phyloP scores from a whole-genome alignment of 2,113 vertebrate species.

The Gallinago paraguaiae region DNA sequence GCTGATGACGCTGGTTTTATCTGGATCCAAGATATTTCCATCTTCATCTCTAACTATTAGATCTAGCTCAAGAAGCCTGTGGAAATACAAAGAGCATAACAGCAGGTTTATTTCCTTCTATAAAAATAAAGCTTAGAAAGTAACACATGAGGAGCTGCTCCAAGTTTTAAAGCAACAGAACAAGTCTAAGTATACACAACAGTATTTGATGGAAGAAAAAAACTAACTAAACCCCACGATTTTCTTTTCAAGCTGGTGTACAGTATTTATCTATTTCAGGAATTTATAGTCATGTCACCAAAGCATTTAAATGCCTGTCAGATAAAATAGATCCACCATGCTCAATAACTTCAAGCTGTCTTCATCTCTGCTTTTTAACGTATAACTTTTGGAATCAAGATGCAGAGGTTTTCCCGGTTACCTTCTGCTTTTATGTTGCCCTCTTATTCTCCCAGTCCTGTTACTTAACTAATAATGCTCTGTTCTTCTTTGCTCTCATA shows the following conservation, averaged over 20 bases:
- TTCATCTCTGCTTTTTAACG: accelerated
- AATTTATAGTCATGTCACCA: neutral
- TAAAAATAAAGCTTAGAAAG: neutral
- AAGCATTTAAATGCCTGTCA: neutral
- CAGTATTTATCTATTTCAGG: neutral
- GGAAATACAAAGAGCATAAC: neutral
- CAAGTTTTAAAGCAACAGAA: neutral
- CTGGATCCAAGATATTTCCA: constrained; percentile 95
- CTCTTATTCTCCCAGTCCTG: neutral
- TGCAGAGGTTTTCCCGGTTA: neutral
- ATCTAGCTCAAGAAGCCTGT: constrained; percentile 92
- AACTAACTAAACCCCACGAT: accelerated
- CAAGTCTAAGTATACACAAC: neutral
- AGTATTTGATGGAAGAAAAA: neutral
- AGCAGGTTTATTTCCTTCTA: neutral
- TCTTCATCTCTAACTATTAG: constrained; percentile 91
- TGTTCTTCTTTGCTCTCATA: neutral
- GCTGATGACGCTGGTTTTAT: constrained; percentile 91
- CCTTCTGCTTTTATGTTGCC: neutral
- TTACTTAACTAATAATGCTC: neutral
- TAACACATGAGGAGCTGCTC: neutral
- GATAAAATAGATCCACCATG: neutral
- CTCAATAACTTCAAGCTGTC: neutral
- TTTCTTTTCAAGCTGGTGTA: neutral
- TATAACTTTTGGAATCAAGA: neutral